phyloP scores from a whole-genome alignment of 1,140 invertebrate genomes.

The Drosophila bipectinata region DNA sequence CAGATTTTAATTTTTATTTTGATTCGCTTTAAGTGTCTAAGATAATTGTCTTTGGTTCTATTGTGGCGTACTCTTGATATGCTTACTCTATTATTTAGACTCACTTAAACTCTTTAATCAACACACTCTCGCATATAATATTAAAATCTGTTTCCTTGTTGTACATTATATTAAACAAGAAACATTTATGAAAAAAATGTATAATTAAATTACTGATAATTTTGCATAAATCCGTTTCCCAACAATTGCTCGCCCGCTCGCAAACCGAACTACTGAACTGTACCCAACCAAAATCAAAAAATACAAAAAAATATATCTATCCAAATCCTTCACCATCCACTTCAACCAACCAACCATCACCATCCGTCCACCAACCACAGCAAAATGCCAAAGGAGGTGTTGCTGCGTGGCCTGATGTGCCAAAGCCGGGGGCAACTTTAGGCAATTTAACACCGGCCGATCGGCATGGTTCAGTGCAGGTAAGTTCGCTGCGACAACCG shows the following conservation, averaged over 20 bases:
- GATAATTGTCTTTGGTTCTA: conserved; percentile 34
- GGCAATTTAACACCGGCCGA: conserved; percentile 95
- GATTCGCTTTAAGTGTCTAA: conserved; percentile 41
- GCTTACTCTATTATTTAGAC: conserved; percentile 55
- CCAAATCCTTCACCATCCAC: conserved; percentile 45
- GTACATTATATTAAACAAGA: conserved; percentile 38
- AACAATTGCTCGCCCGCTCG: conserved; percentile 58
- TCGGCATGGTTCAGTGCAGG: conserved; percentile 97
- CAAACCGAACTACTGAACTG: conserved; percentile 45
- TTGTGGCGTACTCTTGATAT: conserved; percentile 49
- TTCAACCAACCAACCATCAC: conserved; percentile 40
- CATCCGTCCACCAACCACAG: conserved; percentile 52
- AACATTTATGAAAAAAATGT: conserved; percentile 28
- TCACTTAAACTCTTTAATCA: conserved; percentile 31
- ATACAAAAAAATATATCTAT: conserved; percentile 33
- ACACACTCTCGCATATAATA: conserved; percentile 34
- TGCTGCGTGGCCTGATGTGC: conserved; percentile 86
- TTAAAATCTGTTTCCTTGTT: conserved; percentile 58
- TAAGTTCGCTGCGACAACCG: conserved; percentile 85
- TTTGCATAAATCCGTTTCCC: conserved; percentile 64
- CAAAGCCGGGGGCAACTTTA: conserved; percentile 85
- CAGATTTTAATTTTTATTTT: conserved; percentile 6
- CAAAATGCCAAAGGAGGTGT: conserved; percentile 84
- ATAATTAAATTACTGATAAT: conserved; percentile 76
- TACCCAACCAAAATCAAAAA: conserved; percentile 42